phyloP scores from a whole-genome alignment of 2,797 vertebrate species.

The Borostomias antarcticus region DNA sequence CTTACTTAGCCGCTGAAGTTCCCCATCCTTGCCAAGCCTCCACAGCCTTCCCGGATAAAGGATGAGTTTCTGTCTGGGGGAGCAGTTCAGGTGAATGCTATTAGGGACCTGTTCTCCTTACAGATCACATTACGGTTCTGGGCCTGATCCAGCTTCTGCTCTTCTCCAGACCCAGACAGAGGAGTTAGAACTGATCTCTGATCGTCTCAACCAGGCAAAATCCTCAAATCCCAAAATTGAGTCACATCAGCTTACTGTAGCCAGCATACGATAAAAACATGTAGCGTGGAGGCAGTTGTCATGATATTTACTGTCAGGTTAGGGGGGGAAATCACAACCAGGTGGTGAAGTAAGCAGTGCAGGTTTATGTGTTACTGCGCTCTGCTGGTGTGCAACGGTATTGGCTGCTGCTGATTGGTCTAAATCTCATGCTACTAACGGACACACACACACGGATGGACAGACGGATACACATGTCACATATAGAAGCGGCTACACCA shows the following conservation, averaged over 20 bases:
- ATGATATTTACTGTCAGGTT: neutral
- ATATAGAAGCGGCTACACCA: too few relatives aligned
- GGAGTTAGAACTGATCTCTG: neutral
- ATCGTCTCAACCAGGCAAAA: neutral
- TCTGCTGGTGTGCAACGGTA: too few relatives aligned
- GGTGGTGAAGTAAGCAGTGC: too few relatives aligned
- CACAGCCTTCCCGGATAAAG: slow-evolving; percentile 18
- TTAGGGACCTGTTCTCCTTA: slow-evolving; percentile 32
- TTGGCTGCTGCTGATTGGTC: too few relatives aligned
- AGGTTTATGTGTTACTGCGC: too few relatives aligned
- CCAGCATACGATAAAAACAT: neutral
- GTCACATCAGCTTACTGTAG: neutral
- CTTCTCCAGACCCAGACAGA: slow-evolving; percentile 23
- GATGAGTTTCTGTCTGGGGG: slow-evolving; percentile 30
- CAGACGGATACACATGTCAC: too few relatives aligned
- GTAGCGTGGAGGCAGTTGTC: neutral
- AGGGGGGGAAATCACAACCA: too few relatives aligned
- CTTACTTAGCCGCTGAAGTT: slow-evolving; percentile 22
- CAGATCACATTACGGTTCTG: slow-evolving; percentile 43
- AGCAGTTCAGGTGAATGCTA: slow-evolving; percentile 42
- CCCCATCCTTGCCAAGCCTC: slow-evolving; percentile 22
- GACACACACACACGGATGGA: too few relatives aligned
- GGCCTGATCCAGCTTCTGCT: slow-evolving; percentile 30
- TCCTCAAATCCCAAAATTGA: too few relatives aligned
- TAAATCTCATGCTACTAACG: too few relatives aligned